These are phyloP conservation scores for Heteropelma amictum DNA, from an alignment of 2,888 invertebrate genomes.

Conservation along the genomic window DNA sequence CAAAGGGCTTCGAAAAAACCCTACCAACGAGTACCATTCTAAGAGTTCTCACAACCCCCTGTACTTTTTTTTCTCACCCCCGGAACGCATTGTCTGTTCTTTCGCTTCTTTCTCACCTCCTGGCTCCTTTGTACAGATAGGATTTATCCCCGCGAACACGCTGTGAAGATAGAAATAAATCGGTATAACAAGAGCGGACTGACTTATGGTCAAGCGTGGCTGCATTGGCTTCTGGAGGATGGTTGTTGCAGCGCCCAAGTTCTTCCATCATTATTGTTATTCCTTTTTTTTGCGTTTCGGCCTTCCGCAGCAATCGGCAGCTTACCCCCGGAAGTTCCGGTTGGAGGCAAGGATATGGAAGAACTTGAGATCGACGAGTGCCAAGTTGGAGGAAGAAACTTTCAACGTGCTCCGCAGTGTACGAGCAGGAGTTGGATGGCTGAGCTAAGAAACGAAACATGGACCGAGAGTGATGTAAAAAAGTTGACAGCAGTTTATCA, in stretches of 20 bases:
- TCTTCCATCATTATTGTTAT: not conserved
- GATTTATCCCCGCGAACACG: conserved; percentile 42
- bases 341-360: conserved; percentile 20
- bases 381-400: conserved; percentile 33
- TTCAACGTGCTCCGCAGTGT: conserved; percentile 1
- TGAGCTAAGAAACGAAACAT: not conserved
- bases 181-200: conserved; percentile 45
- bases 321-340: conserved; percentile 15
- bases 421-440: not conserved
- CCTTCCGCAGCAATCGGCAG: conserved; percentile 8
- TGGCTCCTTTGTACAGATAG: conserved; percentile 24
- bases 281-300: not conserved
- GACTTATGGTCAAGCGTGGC: conserved; percentile 32
- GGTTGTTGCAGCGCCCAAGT: conserved; percentile 4
- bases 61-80: not conserved
- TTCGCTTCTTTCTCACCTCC: conserved; percentile 25
- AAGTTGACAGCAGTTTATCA: conserved; percentile 53
- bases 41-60: conserved; percentile 38
- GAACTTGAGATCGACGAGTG: conserved; percentile 41
- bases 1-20: not conserved
- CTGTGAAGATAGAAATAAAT: conserved; percentile 49
- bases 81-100: conserved; percentile 33
- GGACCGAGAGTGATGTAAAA: conserved; percentile 36
- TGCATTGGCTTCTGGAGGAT: not conserved
- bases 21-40: conserved; percentile 26